Conservation (phyloP, 2,888 invertebrate species). For the Morpho deidamia region DNA sequence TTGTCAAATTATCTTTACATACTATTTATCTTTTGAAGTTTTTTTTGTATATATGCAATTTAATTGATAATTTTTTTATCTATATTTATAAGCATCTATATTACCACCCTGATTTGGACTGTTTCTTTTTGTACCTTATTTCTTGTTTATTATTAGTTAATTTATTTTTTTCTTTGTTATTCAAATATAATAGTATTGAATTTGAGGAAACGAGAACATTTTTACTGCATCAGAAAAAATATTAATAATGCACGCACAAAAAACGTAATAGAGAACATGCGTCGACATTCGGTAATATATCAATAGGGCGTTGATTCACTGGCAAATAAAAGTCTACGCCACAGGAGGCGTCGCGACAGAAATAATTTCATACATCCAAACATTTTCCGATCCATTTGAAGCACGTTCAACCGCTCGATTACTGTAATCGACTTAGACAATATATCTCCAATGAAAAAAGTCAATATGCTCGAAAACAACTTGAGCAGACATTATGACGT, state of each 20-base stretch:
- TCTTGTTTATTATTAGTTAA: no score
- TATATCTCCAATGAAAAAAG: constrained; percentile 17
- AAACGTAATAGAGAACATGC: constrained; percentile 53
- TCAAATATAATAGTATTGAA: no score
- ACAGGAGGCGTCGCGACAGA: constrained; percentile 56
- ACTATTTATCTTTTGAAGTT: no score
- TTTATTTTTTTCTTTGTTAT: no score
- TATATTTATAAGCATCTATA: no score
- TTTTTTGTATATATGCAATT: no score
- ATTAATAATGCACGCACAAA: constrained; percentile 33
- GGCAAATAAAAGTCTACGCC: constrained; percentile 55
- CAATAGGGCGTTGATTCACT: constrained; percentile 63
- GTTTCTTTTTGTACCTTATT: no score
- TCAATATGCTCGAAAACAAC: constrained; percentile 14
- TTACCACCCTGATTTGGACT: no score
- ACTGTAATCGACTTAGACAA: constrained; percentile 36
- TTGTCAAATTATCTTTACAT: no score
- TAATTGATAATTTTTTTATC: no score
- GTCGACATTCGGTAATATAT: constrained; percentile 49
- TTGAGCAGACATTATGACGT: constrained; percentile 2
- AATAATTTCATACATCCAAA: constrained; percentile 59
- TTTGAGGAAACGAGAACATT: constrained; percentile 16
- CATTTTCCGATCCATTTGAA: constrained; percentile 59
- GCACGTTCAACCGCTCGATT: constrained; percentile 36
- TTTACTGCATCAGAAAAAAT: constrained; percentile 14